Conservation (phyloP, 2,888 invertebrate species). For the Parnassius glacialis region DNA sequence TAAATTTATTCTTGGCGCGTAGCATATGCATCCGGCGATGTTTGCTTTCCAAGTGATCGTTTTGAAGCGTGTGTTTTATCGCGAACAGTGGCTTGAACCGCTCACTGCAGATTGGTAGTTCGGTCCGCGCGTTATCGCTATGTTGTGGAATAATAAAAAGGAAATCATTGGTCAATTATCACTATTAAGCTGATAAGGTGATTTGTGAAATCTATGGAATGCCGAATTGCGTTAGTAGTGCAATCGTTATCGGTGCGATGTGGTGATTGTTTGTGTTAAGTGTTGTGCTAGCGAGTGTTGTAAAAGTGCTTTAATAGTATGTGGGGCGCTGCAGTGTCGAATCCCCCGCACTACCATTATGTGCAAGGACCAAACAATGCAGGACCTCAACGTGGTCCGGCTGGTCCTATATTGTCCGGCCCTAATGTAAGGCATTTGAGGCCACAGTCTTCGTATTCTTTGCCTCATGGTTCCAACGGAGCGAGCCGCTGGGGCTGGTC, state of each 20-base stretch:
- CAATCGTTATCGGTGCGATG: slow-evolving; percentile 57
- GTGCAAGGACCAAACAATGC: slow-evolving; percentile 60
- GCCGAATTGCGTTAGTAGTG: slow-evolving; percentile 57
- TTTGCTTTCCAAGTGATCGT: slow-evolving; percentile 72
- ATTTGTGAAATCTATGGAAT: slow-evolving; percentile 52
- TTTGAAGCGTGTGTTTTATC: slow-evolving; percentile 69
- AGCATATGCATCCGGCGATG: slow-evolving; percentile 72
- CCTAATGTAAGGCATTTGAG: slow-evolving; percentile 63
- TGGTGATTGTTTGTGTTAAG: slow-evolving; percentile 46
- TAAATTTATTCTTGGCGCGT: slow-evolving; percentile 74
- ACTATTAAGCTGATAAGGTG: slow-evolving; percentile 60
- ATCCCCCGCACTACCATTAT: slow-evolving; percentile 72
- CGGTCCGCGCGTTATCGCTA: slow-evolving; percentile 57
- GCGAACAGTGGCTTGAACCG: slow-evolving; percentile 67
- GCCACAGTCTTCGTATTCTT: slow-evolving; percentile 76
- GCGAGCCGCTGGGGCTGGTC: slow-evolving; percentile 79
- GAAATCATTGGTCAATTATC: slow-evolving; percentile 61
- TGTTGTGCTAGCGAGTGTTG: slow-evolving; percentile 49
- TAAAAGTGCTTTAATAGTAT: slow-evolving; percentile 42
- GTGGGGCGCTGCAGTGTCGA: slow-evolving; percentile 76
- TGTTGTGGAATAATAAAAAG: slow-evolving; percentile 51
- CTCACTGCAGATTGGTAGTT: slow-evolving; percentile 61
- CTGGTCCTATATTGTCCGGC: slow-evolving; percentile 63
- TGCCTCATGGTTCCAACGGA: slow-evolving; percentile 79
- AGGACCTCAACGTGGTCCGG: slow-evolving; percentile 57